Evolutionary conservation across 35 echinoderm and acorn worm species (phyloP).

Genomic region (Lytechinus variegatus): DNA sequence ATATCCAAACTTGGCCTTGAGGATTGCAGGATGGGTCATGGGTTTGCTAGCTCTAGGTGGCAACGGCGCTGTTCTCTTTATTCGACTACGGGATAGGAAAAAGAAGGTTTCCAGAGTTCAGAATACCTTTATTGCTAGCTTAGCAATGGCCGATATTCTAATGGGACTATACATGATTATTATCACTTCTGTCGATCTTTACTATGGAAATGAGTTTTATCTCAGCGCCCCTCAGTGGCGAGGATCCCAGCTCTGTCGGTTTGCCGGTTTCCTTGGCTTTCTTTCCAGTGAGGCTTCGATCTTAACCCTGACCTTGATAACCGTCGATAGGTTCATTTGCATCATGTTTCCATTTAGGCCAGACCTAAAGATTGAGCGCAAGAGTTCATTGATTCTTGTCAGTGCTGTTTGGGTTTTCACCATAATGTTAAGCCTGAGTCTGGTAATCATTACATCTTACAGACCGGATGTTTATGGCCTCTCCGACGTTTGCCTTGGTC

Average conservation of each 20-base stretch:
- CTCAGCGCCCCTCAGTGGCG: constrained; percentile 56
- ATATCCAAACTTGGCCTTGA: no score
- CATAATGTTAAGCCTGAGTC: no score
- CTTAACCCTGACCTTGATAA: no score
- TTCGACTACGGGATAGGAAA: background rate
- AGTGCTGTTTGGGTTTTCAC: no score
- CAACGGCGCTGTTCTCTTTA: background rate
- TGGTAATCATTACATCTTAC: no score
- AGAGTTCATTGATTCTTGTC: background rate
- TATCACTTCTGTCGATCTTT: constrained; percentile 64
- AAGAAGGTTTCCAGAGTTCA: constrained; percentile 5
- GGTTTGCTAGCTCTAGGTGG: background rate
- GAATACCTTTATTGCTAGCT: constrained; percentile 52
- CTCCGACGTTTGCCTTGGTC: no score
- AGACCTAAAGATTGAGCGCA: background rate
- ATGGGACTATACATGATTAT: constrained; percentile 80
- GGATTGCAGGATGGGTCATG: no score
- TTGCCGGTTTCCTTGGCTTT: constrained; percentile 73
- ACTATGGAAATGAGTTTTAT: constrained; percentile 64
- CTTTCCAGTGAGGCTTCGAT: constrained; percentile 79
- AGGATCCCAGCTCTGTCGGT: constrained; percentile 38
- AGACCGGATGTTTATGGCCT: no score
- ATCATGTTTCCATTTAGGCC: constrained; percentile 67
- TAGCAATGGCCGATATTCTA: constrained; percentile 71
- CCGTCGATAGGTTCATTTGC: no score